Base-by-base conservation (phyloP, 2,113 vertebrate species). In the Pyrgilauda ruficollis region DNA sequence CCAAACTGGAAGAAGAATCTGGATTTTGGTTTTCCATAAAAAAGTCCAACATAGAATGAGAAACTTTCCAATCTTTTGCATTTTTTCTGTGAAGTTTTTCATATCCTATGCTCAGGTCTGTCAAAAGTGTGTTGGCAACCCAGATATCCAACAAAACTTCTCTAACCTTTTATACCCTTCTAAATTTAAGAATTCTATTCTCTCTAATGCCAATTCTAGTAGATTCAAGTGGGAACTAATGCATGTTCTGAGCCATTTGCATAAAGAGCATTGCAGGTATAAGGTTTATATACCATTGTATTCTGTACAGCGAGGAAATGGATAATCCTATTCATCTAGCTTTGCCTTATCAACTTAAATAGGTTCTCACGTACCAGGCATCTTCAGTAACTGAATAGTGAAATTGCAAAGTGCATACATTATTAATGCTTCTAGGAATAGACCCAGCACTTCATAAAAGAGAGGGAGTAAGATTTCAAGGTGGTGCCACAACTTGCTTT, bases 401-500 rank as follows among this genome's bases (percentile, higher is more conserved):
- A 93, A 94, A 90, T 67, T 89, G 53, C 66, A 73, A 84, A 82
- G 44, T 64, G 27, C 53, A 93, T 94, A 87, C 66, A 82, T 95
- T 94, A 95, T 87, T 91, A 91, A 91, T 79, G 74, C 5, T 91
- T 84, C 74, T 84, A 95, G 81, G 58, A 94, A 92, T 33, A 94
- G 46, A 91, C 37, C 46, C 77, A 89, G n/a, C 50, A 44, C 56
- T 91, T 89, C 66, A n/a, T 68, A 79, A 89, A 95, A 67, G 37
- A 81, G 55, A 64, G 69, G 23, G 41, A 58, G n/a, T 43, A 84
- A 75, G 74, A 53, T 91, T 84, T 87, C 49, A 75, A 91, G 41
- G 62, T 44, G 37, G n/a, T 53, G 62, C 41, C 31, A 76, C 53
- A 56, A 59, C 52, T 74, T 77, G 30, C 41, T 87, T 92, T 89